phyloP scores from a whole-genome alignment of 2,888 invertebrate species.

The Tuta absoluta region DNA sequence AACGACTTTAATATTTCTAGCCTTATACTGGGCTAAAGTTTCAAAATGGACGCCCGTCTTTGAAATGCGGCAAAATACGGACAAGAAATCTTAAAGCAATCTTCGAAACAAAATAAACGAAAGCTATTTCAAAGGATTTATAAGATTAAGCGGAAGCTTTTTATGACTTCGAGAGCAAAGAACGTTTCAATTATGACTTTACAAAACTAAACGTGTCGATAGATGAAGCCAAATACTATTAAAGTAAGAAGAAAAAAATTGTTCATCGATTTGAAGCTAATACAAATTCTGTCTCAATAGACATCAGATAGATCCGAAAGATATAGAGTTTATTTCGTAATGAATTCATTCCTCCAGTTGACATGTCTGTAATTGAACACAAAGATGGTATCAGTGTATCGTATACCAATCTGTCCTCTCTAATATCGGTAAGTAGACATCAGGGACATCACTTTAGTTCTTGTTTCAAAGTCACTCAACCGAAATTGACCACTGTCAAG shows the following conservation, averaged over 20 bases:
- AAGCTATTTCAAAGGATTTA: slow-evolving; percentile 21
- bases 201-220: slow-evolving; percentile 1
- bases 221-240: slow-evolving; percentile 3
- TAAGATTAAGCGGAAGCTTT: slow-evolving; percentile 15
- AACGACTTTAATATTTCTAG: no score
- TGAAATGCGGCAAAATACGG: slow-evolving; percentile 16
- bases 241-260: slow-evolving; percentile 2
- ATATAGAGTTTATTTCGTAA: slow-evolving; percentile 27
- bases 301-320: slow-evolving; percentile 28
- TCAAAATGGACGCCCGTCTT: slow-evolving; percentile 4
- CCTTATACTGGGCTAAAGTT: no score
- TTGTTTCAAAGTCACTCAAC: slow-evolving; percentile 29
- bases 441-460: slow-evolving; percentile 24
- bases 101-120: slow-evolving; percentile 18
- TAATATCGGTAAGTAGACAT: slow-evolving; percentile 25
- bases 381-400: slow-evolving; percentile 31
- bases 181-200: background rate
- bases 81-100: slow-evolving; percentile 21
- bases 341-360: slow-evolving; percentile 29
- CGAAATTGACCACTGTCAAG: slow-evolving; percentile 33
- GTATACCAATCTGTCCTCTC: slow-evolving; percentile 31
- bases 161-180: slow-evolving; percentile 7
- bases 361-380: slow-evolving; percentile 30
- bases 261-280: slow-evolving; percentile 14
- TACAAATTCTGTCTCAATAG: slow-evolving; percentile 23